Evolutionary conservation across 2,797 vertebrate genomes (phyloP).

Genomic region (Loris lydekkerianus): DNA sequence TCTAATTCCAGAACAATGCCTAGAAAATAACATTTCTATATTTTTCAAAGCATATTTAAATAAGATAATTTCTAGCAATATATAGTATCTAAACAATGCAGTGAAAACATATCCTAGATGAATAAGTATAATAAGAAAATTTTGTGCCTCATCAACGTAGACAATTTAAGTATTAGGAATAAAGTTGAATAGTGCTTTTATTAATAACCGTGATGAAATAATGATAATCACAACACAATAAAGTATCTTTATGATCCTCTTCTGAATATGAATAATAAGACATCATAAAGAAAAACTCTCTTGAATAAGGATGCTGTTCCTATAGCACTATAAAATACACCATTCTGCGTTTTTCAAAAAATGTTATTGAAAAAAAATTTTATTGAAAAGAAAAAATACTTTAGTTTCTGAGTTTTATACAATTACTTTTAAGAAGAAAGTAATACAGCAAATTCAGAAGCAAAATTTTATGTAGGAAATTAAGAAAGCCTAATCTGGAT

Average conservation of each 20-base stretch:
- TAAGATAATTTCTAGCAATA: background rate
- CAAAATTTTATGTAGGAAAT: constrained; percentile 50
- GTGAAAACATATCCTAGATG: background rate
- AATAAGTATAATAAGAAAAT: background rate
- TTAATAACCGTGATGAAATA: constrained; percentile 7
- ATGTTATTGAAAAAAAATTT: background rate
- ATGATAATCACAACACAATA: background rate
- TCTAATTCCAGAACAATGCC: background rate
- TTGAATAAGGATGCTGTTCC: background rate
- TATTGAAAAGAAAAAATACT: background rate
- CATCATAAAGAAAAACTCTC: background rate
- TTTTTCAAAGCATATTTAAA: constrained; percentile 18
- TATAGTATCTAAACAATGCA: background rate
- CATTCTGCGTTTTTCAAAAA: background rate
- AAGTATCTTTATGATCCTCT: background rate
- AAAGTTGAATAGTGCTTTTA: background rate
- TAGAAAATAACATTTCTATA: background rate
- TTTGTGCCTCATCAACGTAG: background rate
- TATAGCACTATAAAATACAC: background rate
- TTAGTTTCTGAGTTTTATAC: constrained; percentile 47
- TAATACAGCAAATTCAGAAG: constrained; percentile 48
- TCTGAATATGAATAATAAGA: background rate
- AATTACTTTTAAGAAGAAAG: constrained; percentile 60
- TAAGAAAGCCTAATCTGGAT: constrained; percentile 45
- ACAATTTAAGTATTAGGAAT: background rate